These are phyloP conservation scores for Calosoma granatense DNA, from an alignment of 1,140 invertebrate species.

Conservation along the genomic window DNA sequence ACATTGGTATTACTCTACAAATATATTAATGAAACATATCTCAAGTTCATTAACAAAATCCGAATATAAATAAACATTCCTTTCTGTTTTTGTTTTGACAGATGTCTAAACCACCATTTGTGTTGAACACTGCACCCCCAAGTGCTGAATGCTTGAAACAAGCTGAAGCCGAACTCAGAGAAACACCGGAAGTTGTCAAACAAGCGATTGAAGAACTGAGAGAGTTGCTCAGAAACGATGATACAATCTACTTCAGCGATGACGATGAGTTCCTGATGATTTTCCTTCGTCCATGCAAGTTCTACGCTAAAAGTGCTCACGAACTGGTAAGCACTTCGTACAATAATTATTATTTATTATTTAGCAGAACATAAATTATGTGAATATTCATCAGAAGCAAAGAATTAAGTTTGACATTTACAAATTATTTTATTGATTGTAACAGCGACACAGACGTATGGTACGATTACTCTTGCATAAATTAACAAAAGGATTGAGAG, in stretches of 20 bases:
- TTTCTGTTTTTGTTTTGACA: not conserved
- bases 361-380: no score
- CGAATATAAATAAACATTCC: no score
- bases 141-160: constrained; percentile 37
- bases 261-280: constrained; percentile 65
- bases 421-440: no score
- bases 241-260: constrained; percentile 50
- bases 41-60: no score
- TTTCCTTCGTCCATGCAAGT: constrained; percentile 69
- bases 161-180: constrained; percentile 53
- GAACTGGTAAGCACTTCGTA: constrained; percentile 46
- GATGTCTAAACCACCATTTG: constrained; percentile 13
- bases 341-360: not conserved
- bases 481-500: no score
- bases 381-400: no score
- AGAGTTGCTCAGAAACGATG: constrained; percentile 50
- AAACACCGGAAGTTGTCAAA: constrained; percentile 52
- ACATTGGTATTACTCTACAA: no score
- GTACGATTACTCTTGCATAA: no score
- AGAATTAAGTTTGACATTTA: no score
- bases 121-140: constrained; percentile 16
- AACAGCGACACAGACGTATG: no score
- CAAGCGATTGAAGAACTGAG: constrained; percentile 46
- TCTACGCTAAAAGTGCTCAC: constrained; percentile 64
- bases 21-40: no score